Evolutionary conservation across 2,113 vertebrate genomes (phyloP).

Genomic region (Taxidea taxus): DNA sequence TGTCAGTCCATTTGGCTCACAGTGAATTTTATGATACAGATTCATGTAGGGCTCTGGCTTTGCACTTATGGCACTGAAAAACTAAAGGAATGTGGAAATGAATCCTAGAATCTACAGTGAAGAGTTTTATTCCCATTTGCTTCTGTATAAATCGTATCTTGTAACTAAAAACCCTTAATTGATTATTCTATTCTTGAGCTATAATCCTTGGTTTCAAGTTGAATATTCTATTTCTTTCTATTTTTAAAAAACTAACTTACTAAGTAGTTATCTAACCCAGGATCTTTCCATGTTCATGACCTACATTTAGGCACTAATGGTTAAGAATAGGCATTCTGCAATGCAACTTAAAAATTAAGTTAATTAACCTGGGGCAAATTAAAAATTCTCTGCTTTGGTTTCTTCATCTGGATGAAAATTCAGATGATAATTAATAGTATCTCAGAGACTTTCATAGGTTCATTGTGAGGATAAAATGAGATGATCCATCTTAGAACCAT

Average conservation of each 20-base stretch:
- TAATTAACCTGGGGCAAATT: neutral
- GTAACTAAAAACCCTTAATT: neutral
- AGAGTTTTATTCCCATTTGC: neutral
- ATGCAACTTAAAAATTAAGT: neutral
- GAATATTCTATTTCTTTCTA: neutral
- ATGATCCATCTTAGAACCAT: neutral
- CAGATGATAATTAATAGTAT: neutral
- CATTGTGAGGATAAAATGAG: neutral
- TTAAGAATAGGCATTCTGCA: neutral
- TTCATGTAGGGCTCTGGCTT: neutral
- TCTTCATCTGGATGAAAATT: neutral
- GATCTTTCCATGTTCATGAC: neutral
- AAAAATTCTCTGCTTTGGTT: neutral
- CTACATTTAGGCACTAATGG: neutral
- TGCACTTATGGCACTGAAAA: neutral
- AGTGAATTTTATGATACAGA: neutral
- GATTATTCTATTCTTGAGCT: neutral
- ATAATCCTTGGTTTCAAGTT: neutral
- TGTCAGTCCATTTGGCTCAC: neutral
- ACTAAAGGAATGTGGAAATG: neutral
- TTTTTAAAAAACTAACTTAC: neutral
- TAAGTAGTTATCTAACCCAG: neutral
- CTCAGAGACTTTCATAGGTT: neutral
- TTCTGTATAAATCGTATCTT: neutral
- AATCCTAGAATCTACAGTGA: neutral